phyloP scores from a whole-genome alignment of 2,888 invertebrate genomes.

The Hirtodrosophila alboralis region DNA sequence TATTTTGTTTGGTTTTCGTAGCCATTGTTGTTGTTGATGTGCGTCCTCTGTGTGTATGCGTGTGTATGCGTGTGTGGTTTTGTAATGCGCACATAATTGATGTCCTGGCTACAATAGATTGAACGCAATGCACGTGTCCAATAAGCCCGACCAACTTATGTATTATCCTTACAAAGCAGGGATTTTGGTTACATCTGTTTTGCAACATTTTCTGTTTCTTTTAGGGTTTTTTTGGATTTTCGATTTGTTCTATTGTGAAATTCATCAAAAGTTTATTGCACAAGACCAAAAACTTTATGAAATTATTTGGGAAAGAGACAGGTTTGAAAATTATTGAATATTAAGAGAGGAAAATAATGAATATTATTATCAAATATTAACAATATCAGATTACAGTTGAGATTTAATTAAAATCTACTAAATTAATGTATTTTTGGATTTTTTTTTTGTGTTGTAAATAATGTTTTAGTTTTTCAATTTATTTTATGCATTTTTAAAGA shows the following conservation, averaged over 20 bases:
- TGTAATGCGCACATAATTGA: constrained; percentile 72
- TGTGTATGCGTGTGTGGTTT: constrained; percentile 23
- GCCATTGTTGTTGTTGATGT: constrained; percentile 44
- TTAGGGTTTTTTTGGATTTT: too few species aligned
- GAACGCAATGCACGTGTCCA: constrained; percentile 28
- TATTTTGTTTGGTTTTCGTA: constrained; percentile 70
- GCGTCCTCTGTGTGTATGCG: constrained; percentile 14
- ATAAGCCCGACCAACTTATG: constrained; percentile 21
- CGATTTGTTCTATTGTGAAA: constrained; percentile 1
- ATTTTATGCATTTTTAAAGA: too few species aligned
- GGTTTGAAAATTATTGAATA: background rate
- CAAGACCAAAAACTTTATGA: background rate
- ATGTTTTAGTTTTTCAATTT: too few species aligned
- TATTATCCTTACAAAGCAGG: constrained; percentile 44
- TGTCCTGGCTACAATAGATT: constrained; percentile 48
- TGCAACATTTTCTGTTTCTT: background rate
- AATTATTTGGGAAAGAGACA: too few species aligned
- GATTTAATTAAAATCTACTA: too few species aligned
- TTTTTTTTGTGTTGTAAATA: too few species aligned
- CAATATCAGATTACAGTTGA: too few species aligned
- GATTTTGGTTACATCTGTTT: constrained; percentile 32
- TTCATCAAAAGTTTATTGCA: background rate
- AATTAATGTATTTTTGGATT: too few species aligned
- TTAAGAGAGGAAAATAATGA: too few species aligned
- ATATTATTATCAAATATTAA: too few species aligned